Evolutionary conservation across 2,113 vertebrate species (phyloP).

Genomic region (Anhinga rufa): DNA sequence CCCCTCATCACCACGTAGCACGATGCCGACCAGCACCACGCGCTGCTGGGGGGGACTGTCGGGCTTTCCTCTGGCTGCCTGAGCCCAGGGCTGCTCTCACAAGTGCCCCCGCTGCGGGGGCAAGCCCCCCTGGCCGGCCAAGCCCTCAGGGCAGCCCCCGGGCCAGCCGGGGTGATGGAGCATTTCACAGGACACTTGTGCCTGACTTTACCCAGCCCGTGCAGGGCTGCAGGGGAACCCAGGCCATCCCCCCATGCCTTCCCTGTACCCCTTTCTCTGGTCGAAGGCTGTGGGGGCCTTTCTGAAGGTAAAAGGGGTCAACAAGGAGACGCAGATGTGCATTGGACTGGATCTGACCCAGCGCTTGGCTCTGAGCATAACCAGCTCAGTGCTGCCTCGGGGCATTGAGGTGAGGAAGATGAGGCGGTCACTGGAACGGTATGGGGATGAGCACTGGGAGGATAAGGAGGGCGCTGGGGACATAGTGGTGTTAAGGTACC

Average conservation of each 20-base stretch:
- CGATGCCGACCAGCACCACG: rapidly evolving
- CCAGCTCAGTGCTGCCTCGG: background rate
- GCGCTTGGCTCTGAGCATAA: background rate
- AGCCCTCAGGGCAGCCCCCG: background rate
- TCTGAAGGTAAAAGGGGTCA: background rate
- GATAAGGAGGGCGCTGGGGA: background rate
- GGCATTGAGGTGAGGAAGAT: rapidly evolving
- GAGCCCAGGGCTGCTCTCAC: background rate
- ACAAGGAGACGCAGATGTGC: background rate
- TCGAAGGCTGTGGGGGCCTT: background rate
- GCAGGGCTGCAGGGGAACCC: background rate
- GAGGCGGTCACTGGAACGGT: background rate
- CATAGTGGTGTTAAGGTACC: background rate
- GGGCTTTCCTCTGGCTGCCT: rapidly evolving
- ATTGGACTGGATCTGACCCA: background rate
- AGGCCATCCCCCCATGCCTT: rapidly evolving
- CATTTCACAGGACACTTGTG: background rate
- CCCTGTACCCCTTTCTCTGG: background rate
- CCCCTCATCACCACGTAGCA: constrained; percentile 68
- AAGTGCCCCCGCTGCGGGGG: background rate
- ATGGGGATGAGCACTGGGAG: rapidly evolving
- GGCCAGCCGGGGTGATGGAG: rapidly evolving
- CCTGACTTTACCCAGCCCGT: background rate
- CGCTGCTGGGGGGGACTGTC: background rate
- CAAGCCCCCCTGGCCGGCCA: background rate